Evolutionary conservation across 2,797 vertebrate species (phyloP).

Genomic region (Myotis pilosus): DNA sequence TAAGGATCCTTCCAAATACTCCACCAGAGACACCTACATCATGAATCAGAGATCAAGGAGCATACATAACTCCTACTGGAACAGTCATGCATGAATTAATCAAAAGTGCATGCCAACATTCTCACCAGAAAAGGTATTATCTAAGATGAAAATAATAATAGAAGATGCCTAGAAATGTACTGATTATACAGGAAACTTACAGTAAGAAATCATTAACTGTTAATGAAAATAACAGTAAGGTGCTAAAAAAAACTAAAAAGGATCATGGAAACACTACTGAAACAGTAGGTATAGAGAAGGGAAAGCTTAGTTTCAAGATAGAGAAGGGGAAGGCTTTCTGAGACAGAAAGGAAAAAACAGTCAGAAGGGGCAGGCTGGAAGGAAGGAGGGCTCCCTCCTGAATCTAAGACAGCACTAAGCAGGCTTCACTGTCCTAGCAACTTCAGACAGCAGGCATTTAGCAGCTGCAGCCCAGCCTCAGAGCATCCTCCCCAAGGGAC

Average conservation of each 20-base stretch:
- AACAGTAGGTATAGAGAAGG: background rate
- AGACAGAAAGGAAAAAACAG: background rate
- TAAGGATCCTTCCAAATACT: background rate
- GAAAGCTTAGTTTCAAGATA: background rate
- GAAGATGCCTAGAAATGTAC: background rate
- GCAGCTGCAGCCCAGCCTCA: background rate
- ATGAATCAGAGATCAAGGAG: background rate
- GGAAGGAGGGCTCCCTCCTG: background rate
- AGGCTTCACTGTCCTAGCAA: background rate
- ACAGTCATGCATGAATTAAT: background rate
- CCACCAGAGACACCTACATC: background rate
- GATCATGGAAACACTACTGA: background rate
- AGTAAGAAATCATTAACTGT: background rate
- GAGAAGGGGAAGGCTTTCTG: background rate
- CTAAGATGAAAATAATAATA: constrained; percentile 34
- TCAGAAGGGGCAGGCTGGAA: background rate
- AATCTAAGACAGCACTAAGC: background rate
- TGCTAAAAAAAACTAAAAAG: background rate
- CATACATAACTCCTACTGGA: background rate
- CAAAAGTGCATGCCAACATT: background rate
- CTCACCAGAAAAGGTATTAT: background rate
- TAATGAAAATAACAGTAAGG: constrained; percentile 8
- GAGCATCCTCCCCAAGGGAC: background rate
- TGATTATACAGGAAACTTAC: background rate
- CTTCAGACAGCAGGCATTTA: background rate